Evolutionary conservation across 2,113 vertebrate species (phyloP), one percentile per base, ranked within the genome.

Genomic region (Chaetodon trifascialis): DNA sequence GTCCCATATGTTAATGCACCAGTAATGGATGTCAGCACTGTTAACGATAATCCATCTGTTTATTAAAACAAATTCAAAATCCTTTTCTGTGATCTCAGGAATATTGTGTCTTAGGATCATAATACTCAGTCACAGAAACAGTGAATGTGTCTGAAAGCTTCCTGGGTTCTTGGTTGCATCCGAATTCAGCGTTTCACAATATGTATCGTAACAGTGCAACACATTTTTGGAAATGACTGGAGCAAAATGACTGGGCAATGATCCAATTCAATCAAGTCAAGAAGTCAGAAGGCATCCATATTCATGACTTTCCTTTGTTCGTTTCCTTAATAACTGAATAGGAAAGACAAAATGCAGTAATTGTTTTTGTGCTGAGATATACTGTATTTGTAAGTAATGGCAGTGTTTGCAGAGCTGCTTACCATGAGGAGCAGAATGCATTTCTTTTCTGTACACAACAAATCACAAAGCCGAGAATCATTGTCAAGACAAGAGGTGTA

Each of bases 261-360:
- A 70, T 86, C 83, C 89, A 90, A 89, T 79, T 86, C 83, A 83
- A 90, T 89, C 85, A 90, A 59, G 82, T 86, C 73, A 79, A 84
- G 86, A 75, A 82, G 82, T 67, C 73, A 64, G 54, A 51, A 56
- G 3, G 10, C 63, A 81, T 90, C 56, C 81, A 89, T 89, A 90
- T 90, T 84, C 78, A 90, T 87, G 83, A 72, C 16, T 40, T 30
- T 16, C 55, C 75, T 89, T 87, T 89, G 75, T 87, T 82, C 46
- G 36, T 71, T 76, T 76, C 36, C 66, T 51, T 49, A 59, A 59
- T 73, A 59, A 60, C 67, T 59, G 46, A 87, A 87, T 62, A 46
- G 60, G n/a, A 63, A 47, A 77, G 47, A 77, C 67, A 55, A 73
- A 85, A 79, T 70, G 30, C 23, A 56, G 80, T 80, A 60, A 86